These are phyloP conservation scores for Atherinomorus stipes DNA, from an alignment of 2,113 vertebrate genomes.

Conservation along the genomic window DNA sequence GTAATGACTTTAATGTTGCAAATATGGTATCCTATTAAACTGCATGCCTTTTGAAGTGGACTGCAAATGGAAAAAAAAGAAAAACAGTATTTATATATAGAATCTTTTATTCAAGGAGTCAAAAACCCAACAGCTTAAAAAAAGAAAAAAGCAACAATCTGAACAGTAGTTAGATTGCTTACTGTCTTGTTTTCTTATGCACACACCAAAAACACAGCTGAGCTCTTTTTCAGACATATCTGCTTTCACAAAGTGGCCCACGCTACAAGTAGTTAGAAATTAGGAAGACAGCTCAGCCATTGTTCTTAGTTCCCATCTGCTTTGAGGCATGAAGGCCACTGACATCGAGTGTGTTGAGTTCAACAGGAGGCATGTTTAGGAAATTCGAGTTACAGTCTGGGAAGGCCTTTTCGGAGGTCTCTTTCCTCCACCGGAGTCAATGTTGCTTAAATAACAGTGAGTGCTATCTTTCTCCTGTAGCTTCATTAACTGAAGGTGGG, in stretches of 20 bases:
- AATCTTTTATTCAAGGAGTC: slow-evolving; percentile 75
- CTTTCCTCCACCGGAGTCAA: slow-evolving; percentile 32
- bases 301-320: slow-evolving; percentile 56
- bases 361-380: slow-evolving; percentile 66
- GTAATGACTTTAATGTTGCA: slow-evolving; percentile 5
- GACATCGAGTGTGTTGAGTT: slow-evolving; percentile 72
- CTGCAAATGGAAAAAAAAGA: not conserved
- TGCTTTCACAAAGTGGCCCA: slow-evolving; percentile 54
- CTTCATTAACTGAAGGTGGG: slow-evolving; percentile 54
- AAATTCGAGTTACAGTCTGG: slow-evolving; percentile 61
- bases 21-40: not conserved
- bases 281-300: slow-evolving; percentile 59
- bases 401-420: slow-evolving; percentile 11
- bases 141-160: slow-evolving; percentile 51
- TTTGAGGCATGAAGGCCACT: slow-evolving; percentile 53
- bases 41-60: not conserved
- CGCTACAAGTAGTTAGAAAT: slow-evolving; percentile 48
- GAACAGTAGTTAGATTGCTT: slow-evolving; percentile 48
- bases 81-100: slow-evolving; percentile 24
- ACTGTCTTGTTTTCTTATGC: slow-evolving; percentile 6
- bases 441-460: slow-evolving; percentile 50
- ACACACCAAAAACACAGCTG: slow-evolving; percentile 29
- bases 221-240: slow-evolving; percentile 61
- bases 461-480: slow-evolving; percentile 43
- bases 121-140: slow-evolving; percentile 59